phyloP scores from a whole-genome alignment of 2,113 vertebrate genomes.

The Bettongia penicillata region DNA sequence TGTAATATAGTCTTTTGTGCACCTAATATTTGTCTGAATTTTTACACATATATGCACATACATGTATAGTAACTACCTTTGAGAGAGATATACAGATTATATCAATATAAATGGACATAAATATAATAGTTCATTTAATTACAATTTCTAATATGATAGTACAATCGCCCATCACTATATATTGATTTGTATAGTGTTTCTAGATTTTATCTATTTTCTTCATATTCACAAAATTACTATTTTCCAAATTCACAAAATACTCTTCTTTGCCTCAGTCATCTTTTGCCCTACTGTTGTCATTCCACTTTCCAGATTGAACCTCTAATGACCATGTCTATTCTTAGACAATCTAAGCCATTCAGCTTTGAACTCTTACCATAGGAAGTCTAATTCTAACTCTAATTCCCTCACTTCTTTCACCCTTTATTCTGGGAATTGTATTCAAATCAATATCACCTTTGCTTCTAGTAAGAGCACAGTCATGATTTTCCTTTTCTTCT shows the following conservation, averaged over 20 bases:
- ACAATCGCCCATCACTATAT: no score
- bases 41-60: background rate
- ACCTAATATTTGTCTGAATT: background rate
- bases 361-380: background rate
- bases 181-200: background rate
- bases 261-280: no score
- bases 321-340: background rate
- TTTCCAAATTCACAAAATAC: background rate
- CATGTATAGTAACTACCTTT: background rate
- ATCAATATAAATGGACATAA: background rate
- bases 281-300: background rate
- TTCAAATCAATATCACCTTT: background rate
- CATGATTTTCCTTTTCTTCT: background rate
- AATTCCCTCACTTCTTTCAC: background rate
- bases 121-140: background rate
- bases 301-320: background rate
- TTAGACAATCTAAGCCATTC: background rate
- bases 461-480: background rate
- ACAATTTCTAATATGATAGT: background rate
- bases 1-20: background rate
- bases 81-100: background rate
- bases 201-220: background rate
- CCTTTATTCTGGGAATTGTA: background rate
- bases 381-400: background rate
- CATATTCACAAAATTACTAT: background rate